phyloP scores from a whole-genome alignment of 2,113 vertebrate species.

The Urocolius indicus region DNA sequence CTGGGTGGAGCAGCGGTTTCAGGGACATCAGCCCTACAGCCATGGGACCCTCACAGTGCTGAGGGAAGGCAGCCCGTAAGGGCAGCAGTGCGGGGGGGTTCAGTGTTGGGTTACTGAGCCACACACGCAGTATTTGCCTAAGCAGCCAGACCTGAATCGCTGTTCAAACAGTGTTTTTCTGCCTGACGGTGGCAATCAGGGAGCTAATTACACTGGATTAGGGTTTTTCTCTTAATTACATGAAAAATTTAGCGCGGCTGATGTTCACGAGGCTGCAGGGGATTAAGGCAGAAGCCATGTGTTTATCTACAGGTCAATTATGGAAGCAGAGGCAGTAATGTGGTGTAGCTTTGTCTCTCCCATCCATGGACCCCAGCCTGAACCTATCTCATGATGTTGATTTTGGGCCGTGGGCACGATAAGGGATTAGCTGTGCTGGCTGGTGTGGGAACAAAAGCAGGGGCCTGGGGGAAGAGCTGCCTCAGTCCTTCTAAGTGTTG shows the following conservation, averaged over 20 bases:
- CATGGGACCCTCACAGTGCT: not conserved
- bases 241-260: conserved; percentile 73
- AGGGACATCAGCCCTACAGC: not conserved
- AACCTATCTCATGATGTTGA: not conserved
- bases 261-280: conserved; percentile 68
- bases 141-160: conserved; percentile 71
- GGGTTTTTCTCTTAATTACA: conserved; percentile 82
- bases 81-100: not conserved
- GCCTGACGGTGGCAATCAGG: conserved; percentile 77
- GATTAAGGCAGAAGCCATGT: conserved; percentile 63
- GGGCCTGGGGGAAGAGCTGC: not conserved
- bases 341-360: not conserved
- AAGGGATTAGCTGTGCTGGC: not conserved
- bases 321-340: not conserved
- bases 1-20: not conserved
- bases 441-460: not conserved
- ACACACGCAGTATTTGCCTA: conserved; percentile 71
- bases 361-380: not conserved
- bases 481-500: fast-evolving
- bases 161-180: conserved; percentile 78
- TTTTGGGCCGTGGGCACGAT: not conserved
- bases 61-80: not conserved
- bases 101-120: conserved; percentile 12
- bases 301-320: conserved; percentile 54
- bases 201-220: conserved; percentile 84